These are phyloP conservation scores for Ceratosolen solmsi DNA, from an alignment of 1,140 invertebrate genomes.

Conservation along the genomic window DNA sequence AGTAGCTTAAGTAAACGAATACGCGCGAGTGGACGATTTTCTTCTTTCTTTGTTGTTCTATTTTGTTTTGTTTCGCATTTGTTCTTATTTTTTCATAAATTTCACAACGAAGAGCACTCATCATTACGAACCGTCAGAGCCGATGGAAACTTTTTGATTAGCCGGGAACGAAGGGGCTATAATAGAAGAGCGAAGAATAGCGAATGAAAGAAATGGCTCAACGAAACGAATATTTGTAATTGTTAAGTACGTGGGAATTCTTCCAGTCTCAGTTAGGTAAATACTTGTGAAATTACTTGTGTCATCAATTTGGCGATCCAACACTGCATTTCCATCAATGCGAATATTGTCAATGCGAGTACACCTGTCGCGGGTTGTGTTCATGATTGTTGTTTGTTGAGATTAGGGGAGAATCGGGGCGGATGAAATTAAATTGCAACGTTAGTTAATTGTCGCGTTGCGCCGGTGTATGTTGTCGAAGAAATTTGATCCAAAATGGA, in stretches of 20 bases:
- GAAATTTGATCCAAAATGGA: slow-evolving; percentile 6
- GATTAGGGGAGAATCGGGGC: neutral
- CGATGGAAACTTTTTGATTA: neutral
- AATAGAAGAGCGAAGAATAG: neutral
- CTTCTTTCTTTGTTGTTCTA: neutral
- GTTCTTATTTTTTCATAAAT: too few relatives aligned
- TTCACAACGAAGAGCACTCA: too few relatives aligned
- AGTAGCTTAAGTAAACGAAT: neutral
- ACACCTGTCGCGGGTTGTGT: neutral
- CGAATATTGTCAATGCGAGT: neutral
- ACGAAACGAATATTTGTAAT: neutral
- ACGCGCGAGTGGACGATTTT: neutral
- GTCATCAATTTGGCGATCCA: too few relatives aligned
- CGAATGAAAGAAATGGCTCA: neutral
- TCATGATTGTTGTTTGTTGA: neutral
- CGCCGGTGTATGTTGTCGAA: neutral
- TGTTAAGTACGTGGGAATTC: neutral
- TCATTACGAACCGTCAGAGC: neutral
- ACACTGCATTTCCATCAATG: neutral
- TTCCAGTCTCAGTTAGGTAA: neutral
- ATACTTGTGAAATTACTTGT: too few relatives aligned
- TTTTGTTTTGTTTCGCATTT: too few relatives aligned
- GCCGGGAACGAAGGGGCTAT: neutral
- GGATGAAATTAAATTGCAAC: slow-evolving; percentile 6
- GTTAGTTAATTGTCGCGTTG: neutral